Conservation (phyloP, 92 coral and sea anemone species). For the Siderastrea siderea region DNA sequence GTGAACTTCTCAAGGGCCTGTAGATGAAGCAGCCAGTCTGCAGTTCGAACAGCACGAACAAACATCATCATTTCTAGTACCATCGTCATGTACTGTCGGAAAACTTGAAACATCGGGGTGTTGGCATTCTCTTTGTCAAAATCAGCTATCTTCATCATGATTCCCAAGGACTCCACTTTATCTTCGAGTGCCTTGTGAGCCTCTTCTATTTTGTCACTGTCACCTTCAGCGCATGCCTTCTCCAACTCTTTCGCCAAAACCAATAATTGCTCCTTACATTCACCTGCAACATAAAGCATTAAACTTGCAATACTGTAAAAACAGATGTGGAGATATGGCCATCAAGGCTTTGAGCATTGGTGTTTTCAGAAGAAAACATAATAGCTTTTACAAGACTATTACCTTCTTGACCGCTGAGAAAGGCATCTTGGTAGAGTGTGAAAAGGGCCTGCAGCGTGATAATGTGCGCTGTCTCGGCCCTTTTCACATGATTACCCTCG, state of each 20-base stretch:
- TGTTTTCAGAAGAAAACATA: too few species aligned
- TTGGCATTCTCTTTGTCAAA: background rate
- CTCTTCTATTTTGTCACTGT: background rate
- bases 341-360: too few species aligned
- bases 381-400: too few species aligned
- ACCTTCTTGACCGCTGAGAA: background rate
- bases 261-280: background rate
- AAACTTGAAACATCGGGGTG: slow-evolving; percentile 32
- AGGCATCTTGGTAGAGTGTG: background rate
- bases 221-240: background rate
- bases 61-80: slow-evolving; percentile 62
- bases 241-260: background rate
- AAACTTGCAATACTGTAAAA: too few species aligned
- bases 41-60: slow-evolving; percentile 66
- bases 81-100: slow-evolving; percentile 70
- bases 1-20: slow-evolving; percentile 55
- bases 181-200: background rate
- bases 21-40: slow-evolving; percentile 66
- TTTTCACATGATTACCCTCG: slow-evolving; percentile 38
- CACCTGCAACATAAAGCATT: too few species aligned
- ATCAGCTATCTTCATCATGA: background rate
- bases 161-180: background rate
- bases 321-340: too few species aligned
- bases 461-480: slow-evolving; percentile 60
- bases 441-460: slow-evolving; percentile 50